phyloP scores from a whole-genome alignment of 2,797 vertebrate species.

The Rhinella marina region DNA sequence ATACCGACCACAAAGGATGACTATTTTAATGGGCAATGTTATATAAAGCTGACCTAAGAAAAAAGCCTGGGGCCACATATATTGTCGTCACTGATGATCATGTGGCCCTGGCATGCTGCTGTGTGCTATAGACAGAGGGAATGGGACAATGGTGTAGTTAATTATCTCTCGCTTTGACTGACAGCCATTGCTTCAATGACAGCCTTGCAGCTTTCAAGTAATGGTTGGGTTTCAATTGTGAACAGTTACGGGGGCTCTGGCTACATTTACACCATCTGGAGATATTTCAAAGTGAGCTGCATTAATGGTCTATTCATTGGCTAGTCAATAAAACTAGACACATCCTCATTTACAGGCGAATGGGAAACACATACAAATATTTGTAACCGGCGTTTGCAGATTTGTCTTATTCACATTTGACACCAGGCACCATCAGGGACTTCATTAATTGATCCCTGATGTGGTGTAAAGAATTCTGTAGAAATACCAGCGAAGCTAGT shows the following conservation, averaged over 20 bases:
- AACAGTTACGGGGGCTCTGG: not conserved
- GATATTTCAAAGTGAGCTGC: conserved; percentile 19
- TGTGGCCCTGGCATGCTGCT: conserved; percentile 9
- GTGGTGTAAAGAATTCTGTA: conserved; percentile 6
- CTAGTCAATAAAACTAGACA: conserved; percentile 24
- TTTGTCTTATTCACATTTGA: conserved; percentile 38
- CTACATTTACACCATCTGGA: conserved; percentile 46
- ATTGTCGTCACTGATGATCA: not conserved
- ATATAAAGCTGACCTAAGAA: conserved; percentile 1
- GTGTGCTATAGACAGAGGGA: conserved; percentile 27
- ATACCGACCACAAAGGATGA: not conserved
- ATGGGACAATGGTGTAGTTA: conserved; percentile 40
- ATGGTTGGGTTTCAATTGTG: conserved; percentile 48
- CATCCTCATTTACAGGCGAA: conserved; percentile 9
- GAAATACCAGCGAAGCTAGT: not conserved
- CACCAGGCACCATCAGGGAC: conserved; percentile 7
- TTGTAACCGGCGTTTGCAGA: conserved; percentile 30
- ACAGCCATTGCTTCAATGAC: conserved; percentile 22
- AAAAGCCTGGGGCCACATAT: conserved; percentile 23
- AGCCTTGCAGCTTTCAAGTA: conserved; percentile 10
- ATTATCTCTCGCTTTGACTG: conserved; percentile 44
- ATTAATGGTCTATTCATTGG: conserved; percentile 42
- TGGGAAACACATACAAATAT: conserved; percentile 33
- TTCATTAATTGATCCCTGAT: conserved; percentile 34
- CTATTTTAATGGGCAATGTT: not conserved